Base-by-base conservation (phyloP, 2,888 invertebrate genomes). In the Trissoscelio sp. region DNA sequence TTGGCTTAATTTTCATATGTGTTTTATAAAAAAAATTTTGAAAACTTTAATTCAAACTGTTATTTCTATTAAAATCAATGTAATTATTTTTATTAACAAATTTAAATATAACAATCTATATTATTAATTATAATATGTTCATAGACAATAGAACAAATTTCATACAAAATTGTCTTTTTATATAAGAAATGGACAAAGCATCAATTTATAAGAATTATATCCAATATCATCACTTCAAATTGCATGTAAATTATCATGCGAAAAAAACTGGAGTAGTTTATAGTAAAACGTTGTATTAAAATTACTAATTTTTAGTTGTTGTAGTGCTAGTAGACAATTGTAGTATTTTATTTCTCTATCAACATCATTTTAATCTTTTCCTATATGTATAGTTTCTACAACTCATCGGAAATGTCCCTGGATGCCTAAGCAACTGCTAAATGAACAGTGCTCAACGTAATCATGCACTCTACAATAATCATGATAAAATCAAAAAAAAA, bases 391-490 rank as follows among this genome's bases (percentile, higher is more conserved):
- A 91, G 90, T 84, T 90, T 90, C 86, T 82, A 86, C 88, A 89
- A 90, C 88, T 85, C 86, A 42, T 89, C 89, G 83, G 89, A 89
- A 88, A 87, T 88, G 42, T 90, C 89, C 81, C 83, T 90, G 88
- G 89, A 86, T 58, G 79, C 85, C 83, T 89, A 87, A 84, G 70
- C 70, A 70, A 66, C 80, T 80, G 11, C 60, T 75, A 69, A 57
- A 75, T 37, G 74, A 74, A 69, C 74, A 58, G 66, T 55, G 67
- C 48, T 80, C 75, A 58, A 66, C 75, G 75, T 66, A 70, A 51
- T 66, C 70, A 66, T 66, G 70, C 64, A 70, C n/a, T 64, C 46
- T 57, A 34, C 74, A 74, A 55, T 67, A 79, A 73, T 69, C 62
- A 62, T 55, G 48, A 39, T 42, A 46, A 20, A 57, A 66, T 14